A percentile compares a stretch with the other conserved stretches of the same genome.
These are phyloP conservation scores for Clunio marinus DNA, from an alignment of 2,888 invertebrate genomes.

Conservation along the genomic window DNA sequence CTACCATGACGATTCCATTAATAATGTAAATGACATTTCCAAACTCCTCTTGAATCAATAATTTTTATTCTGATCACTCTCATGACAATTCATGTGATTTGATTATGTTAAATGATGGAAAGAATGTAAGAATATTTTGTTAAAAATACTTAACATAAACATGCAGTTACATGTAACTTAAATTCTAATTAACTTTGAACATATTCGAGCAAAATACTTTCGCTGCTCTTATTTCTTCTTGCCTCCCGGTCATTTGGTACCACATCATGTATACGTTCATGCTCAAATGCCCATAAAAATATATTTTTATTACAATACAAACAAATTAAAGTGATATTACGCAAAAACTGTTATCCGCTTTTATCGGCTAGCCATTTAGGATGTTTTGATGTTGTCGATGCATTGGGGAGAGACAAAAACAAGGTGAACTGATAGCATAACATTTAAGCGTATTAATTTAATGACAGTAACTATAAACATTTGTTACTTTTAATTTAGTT, in stretches of 20 bases:
- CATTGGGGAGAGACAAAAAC: not conserved
- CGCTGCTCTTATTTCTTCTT: not conserved
- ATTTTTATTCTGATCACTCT: not conserved
- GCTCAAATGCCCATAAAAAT: constrained; percentile 16
- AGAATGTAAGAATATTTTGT: no score
- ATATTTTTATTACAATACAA: constrained; percentile 26
- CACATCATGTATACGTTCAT: not conserved
- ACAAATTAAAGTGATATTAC: constrained; percentile 34
- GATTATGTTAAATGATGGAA: not conserved
- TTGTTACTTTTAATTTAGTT: constrained; percentile 31
- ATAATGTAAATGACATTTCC: not conserved
- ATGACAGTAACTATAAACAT: constrained; percentile 14
- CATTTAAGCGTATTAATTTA: not conserved
- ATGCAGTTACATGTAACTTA: no score
- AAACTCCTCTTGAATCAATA: constrained; percentile 5
- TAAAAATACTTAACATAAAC: no score
- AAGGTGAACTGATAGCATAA: constrained; percentile 15
- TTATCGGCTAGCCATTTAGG: not conserved
- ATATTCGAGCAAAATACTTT: no score
- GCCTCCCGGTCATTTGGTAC: constrained; percentile 29
- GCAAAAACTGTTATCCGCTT: constrained; percentile 21
- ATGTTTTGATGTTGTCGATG: not conserved
- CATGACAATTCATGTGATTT: not conserved
- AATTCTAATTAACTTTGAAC: no score
- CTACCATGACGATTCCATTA: not conserved